phyloP scores from a whole-genome alignment of 2,888 invertebrate genomes.

The Macaria liturata region DNA sequence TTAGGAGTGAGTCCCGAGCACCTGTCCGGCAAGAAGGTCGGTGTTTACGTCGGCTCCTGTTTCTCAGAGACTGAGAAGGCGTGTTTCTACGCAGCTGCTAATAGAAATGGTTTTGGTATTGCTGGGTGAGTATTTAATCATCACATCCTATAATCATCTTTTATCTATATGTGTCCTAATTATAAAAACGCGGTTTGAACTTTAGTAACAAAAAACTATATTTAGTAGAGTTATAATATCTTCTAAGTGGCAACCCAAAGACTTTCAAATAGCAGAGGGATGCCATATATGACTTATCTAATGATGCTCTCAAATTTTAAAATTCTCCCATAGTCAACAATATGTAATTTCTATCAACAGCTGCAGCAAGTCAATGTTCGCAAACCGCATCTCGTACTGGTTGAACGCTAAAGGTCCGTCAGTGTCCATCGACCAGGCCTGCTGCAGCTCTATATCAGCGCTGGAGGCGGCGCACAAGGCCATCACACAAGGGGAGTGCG shows the following conservation, averaged over 20 bases:
- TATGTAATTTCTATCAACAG: slow-evolving; percentile 29
- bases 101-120: slow-evolving; percentile 34
- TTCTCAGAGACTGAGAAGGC: slow-evolving; percentile 83
- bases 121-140: slow-evolving; percentile 18
- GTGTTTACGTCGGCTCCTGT: slow-evolving; percentile 57
- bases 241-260: no score
- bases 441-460: slow-evolving; percentile 48
- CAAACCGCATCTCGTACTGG: slow-evolving; percentile 62
- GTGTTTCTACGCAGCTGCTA: slow-evolving; percentile 42
- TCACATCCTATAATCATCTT: no score
- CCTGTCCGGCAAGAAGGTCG: slow-evolving; percentile 74
- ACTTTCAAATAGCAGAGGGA: no score
- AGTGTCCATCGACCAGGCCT: slow-evolving; percentile 45
- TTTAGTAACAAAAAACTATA: no score
- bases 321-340: no score
- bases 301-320: no score
- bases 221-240: no score
- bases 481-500: slow-evolving; percentile 52
- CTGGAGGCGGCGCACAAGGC: slow-evolving; percentile 51
- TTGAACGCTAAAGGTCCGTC: slow-evolving; percentile 59
- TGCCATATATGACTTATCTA: no score
- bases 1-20: slow-evolving; percentile 81
- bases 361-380: slow-evolving; percentile 51
- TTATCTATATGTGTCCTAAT: no score
- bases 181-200: no score